Base-by-base conservation (phyloP, 2,888 invertebrate species). In the Dynastes tityus region DNA sequence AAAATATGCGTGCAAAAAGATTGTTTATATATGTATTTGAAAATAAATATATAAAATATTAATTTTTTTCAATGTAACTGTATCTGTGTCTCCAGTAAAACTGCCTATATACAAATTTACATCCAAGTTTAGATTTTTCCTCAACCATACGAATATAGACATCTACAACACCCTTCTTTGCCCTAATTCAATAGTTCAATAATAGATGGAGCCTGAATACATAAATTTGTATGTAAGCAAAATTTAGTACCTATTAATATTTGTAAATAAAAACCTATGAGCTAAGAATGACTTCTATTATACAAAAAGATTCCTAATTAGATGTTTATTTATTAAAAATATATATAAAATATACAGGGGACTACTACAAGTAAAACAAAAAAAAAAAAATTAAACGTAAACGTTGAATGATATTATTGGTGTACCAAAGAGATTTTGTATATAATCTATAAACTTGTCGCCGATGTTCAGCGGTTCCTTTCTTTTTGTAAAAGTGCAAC, bases 391-490 rank as follows among this genome's bases (percentile, higher is more conserved):
- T 45, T 45, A 11, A 45, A 45, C 40, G 16, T 67, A 61, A 77
- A 77, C 61, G 77, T 77, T 78, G 61, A 78, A 78, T 67, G 64
- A 70, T 75, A 64, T 71, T 77, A 78, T 80, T 78, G 77, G 83
- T 86, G 87, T 87, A 87, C 87, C 87, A 88, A 88, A 88, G 87
- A 87, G 81, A 83, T 84, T 84, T 61, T 86, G 84, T 85, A 85
- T 82, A 85, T 84, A 83, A 80, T 70, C 68, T 73, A 77, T 78
- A 78, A 82, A 81, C 68, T 81, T 79, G 81, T 82, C 83, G 77
- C 79, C 79, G 79, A 79, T 68, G 51, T 77, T 73, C 68, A 55
- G 77, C 73, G 77, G 73, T 79, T 79, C 79, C 73, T 79, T 79
- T 77, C 64, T 49, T 76, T 61, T 65, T 67, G 68, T 61, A 74